These are phyloP conservation scores for Sebastes iracundus DNA, from an alignment of 2,797 vertebrate species.

Conservation along the genomic window DNA sequence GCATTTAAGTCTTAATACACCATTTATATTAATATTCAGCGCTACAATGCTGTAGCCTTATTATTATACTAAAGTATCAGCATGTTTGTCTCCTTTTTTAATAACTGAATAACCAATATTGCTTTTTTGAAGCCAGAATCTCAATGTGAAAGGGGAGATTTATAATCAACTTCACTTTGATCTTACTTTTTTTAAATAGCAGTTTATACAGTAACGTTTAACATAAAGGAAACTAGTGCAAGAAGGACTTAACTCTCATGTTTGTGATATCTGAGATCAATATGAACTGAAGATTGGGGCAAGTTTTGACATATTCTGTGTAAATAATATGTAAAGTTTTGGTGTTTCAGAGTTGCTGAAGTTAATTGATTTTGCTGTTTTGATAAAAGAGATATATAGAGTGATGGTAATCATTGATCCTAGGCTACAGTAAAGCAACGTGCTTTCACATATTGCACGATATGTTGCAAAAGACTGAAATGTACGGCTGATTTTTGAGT, in stretches of 20 bases:
- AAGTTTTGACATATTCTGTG: not conserved
- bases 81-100: not conserved
- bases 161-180: too few species aligned
- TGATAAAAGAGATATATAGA: rapidly evolving
- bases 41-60: not conserved
- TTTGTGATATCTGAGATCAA: not conserved
- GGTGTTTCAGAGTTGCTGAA: too few species aligned
- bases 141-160: too few species aligned
- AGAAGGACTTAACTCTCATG: not conserved
- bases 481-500: not conserved
- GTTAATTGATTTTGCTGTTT: too few species aligned
- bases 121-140: too few species aligned
- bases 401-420: too few species aligned
- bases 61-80: not conserved
- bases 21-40: not conserved
- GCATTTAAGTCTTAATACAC: not conserved
- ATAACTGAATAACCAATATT: not conserved
- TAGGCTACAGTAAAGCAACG: too few species aligned
- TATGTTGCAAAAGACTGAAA: not conserved
- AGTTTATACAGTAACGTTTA: not conserved
- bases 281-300: not conserved
- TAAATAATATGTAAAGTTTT: not conserved
- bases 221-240: not conserved
- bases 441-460: too few species aligned
- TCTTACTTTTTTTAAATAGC: too few species aligned